Percentiles rank a stretch among this genome's conserved stretches.
Conservation (phyloP, 2,797 vertebrate genomes). For the Heterohyrax brucei region DNA sequence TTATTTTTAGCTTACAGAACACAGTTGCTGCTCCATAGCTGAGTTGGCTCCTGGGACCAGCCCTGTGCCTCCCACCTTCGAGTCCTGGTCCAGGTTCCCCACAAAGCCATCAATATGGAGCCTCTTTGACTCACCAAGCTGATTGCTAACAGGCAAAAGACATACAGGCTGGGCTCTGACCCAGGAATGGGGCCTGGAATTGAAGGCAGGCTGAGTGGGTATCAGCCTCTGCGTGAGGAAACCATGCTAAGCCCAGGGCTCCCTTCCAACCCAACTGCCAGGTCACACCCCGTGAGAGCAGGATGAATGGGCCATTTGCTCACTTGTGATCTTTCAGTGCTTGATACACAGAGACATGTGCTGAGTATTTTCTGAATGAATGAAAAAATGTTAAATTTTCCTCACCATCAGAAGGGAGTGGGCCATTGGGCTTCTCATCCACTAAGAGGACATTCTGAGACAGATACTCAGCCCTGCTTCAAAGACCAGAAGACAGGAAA, state of each 20-base stretch:
- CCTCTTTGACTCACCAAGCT: not conserved
- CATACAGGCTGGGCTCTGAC: not conserved
- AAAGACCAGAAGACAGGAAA: not conserved
- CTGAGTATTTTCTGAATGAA: not conserved
- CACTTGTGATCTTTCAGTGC: not conserved
- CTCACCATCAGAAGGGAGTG: not conserved
- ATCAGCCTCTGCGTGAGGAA: not conserved
- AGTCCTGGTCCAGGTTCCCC: slow-evolving; percentile 39
- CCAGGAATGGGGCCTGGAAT: not conserved
- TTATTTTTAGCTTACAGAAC: slow-evolving; percentile 64
- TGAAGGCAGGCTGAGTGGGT: not conserved
- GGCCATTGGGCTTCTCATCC: not conserved
- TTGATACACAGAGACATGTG: not conserved
- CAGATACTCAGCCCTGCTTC: not conserved
- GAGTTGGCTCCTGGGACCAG: not conserved
- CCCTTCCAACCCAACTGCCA: not conserved
- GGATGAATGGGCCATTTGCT: not conserved
- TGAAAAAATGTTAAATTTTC: not conserved
- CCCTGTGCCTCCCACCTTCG: slow-evolving; percentile 28
- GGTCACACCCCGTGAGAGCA: not conserved
- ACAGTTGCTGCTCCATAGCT: not conserved
- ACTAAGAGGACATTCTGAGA: not conserved
- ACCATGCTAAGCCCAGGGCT: not conserved
- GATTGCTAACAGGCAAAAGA: slow-evolving; percentile 21
- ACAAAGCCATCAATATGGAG: not conserved